Evolutionary conservation across 1,140 invertebrate species (phyloP).

Genomic region (Nylanderia fulva): DNA sequence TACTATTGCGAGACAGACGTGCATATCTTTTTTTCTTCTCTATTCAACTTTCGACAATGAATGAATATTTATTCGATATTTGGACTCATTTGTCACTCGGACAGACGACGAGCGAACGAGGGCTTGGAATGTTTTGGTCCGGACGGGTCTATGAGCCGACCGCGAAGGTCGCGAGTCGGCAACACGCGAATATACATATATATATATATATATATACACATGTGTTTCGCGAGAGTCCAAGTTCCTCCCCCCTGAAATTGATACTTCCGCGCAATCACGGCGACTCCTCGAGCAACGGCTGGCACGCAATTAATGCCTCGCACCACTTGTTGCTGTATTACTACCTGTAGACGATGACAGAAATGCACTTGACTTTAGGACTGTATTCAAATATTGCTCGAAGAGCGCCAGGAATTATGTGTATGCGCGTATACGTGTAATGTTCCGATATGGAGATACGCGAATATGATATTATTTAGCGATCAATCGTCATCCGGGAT

Average conservation of each 20-base stretch:
- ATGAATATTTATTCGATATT: no score
- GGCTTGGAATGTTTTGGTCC: not conserved
- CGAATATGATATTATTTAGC: no score
- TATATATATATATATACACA: not conserved
- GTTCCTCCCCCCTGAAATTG: not conserved
- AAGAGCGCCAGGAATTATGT: no score
- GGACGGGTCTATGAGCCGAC: not conserved
- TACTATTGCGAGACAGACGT: not conserved
- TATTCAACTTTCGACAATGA: not conserved
- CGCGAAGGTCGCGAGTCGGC: not conserved
- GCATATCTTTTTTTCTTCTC: not conserved
- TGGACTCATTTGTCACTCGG: no score
- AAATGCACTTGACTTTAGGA: slow-evolving; percentile 1
- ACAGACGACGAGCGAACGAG: no score
- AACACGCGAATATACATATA: not conserved
- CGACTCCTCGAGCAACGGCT: slow-evolving; percentile 32
- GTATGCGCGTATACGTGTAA: no score
- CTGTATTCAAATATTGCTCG: no score
- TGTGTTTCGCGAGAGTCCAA: not conserved
- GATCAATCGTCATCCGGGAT: no score
- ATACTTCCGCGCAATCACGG: slow-evolving; percentile 48
- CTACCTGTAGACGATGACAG: slow-evolving; percentile 26
- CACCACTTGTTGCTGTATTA: slow-evolving; percentile 50
- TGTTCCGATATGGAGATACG: no score
- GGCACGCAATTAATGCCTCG: slow-evolving; percentile 46